Evolutionary conservation across 2,888 invertebrate genomes (phyloP).

Genomic region (Lumbricus terrestris): DNA sequence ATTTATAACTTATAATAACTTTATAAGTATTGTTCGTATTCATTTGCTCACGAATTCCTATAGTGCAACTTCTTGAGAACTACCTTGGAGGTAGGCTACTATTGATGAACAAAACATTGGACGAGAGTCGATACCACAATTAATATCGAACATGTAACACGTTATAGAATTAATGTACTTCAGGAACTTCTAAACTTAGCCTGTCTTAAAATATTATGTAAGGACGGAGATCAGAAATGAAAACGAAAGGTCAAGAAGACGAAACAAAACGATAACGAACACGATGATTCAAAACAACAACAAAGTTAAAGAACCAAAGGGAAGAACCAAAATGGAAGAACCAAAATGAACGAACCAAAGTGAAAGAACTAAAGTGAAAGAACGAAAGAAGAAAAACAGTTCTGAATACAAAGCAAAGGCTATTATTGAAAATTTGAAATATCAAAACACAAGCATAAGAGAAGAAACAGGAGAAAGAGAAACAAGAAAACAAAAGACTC

Average conservation of each 20-base stretch:
- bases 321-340: no score
- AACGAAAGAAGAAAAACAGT: not conserved
- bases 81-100: not conserved
- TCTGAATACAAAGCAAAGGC: not conserved
- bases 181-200: not conserved
- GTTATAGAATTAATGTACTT: not conserved
- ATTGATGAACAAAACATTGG: not conserved
- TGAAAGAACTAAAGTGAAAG: no score
- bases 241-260: not conserved
- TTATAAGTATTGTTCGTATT: no score
- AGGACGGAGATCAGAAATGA: not conserved
- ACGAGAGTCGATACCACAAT: not conserved
- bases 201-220: not conserved
- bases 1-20: no score
- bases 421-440: no score
- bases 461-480: not conserved
- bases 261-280: no score
- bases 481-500: not conserved
- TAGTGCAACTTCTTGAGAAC: not conserved
- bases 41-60: no score
- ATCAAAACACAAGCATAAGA: not conserved
- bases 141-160: not conserved
- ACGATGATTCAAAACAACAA: no score
- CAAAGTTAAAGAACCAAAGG: no score
- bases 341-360: no score